Evolutionary conservation across 2,888 invertebrate species (phyloP).

Genomic region (Tineola bisselliella): DNA sequence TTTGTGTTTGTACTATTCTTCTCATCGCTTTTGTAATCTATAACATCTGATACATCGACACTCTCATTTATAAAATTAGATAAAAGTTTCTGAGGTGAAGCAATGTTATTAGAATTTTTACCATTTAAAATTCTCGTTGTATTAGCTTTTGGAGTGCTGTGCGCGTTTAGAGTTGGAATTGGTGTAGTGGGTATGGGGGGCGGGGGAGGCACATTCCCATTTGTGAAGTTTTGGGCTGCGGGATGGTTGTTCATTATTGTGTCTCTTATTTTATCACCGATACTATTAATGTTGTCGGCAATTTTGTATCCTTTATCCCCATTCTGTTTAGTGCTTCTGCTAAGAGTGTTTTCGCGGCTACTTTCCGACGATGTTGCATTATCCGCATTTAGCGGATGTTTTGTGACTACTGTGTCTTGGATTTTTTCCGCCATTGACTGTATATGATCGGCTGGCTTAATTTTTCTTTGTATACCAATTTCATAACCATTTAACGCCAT

Average conservation of each 20-base stretch:
- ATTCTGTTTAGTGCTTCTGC: constrained; percentile 34
- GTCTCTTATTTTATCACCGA: constrained; percentile 48
- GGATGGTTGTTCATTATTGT: constrained; percentile 43
- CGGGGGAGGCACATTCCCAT: constrained; percentile 20
- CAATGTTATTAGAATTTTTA: background rate
- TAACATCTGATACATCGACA: background rate
- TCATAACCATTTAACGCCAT: constrained; percentile 64
- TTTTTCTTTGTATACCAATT: constrained; percentile 63
- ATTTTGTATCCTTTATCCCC: constrained; percentile 40
- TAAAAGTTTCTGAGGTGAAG: background rate
- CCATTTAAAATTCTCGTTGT: background rate
- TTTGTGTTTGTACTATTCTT: background rate
- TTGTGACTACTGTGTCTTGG: constrained; percentile 63
- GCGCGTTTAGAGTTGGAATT: constrained; percentile 42
- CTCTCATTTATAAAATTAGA: background rate
- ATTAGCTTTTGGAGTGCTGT: constrained; percentile 27
- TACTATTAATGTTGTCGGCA: constrained; percentile 36
- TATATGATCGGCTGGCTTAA: constrained; percentile 61
- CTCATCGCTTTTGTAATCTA: background rate
- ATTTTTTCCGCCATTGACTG: constrained; percentile 64
- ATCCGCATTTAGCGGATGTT: constrained; percentile 57
- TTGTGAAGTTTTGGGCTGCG: constrained; percentile 16
- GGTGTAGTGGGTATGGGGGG: constrained; percentile 27
- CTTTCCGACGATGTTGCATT: constrained; percentile 38
- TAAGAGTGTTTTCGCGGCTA: constrained; percentile 39